A percentile compares a stretch with the other conserved stretches of the same genome.
Evolutionary conservation across 1,140 invertebrate genomes (phyloP).

Genomic region (Aplysia californica): DNA sequence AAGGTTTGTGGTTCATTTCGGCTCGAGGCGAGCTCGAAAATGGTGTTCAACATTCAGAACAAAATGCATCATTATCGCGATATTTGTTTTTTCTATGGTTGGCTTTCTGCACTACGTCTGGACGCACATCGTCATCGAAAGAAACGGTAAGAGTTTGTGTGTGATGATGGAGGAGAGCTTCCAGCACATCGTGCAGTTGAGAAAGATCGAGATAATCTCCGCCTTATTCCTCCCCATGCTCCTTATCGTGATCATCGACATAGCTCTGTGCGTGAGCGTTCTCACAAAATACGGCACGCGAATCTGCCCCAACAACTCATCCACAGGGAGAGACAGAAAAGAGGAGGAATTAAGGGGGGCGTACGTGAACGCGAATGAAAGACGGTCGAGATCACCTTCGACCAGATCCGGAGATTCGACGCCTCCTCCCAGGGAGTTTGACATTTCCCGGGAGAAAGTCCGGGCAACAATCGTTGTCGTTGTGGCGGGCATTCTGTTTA

Average conservation of each 20-base stretch:
- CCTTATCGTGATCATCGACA: slow-evolving; percentile 17
- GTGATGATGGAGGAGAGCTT: slow-evolving; percentile 4
- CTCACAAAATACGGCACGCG: not conserved
- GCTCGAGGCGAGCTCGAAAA: not conserved
- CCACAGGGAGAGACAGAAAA: not conserved
- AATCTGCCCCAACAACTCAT: not conserved
- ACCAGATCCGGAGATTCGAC: slow-evolving; percentile 9
- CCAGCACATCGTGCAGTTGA: slow-evolving; percentile 5
- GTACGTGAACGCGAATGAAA: not conserved
- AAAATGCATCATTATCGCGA: slow-evolving; percentile 22
- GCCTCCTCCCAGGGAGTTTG: slow-evolving; percentile 1
- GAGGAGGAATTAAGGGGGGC: not conserved
- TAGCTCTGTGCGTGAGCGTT: not conserved
- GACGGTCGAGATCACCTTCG: not conserved
- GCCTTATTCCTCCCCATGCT: slow-evolving; percentile 19
- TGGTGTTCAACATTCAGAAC: slow-evolving; percentile 25
- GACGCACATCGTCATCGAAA: not conserved
- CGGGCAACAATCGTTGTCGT: slow-evolving; percentile 12
- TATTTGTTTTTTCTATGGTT: slow-evolving; percentile 23
- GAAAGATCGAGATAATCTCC: slow-evolving; percentile 15
- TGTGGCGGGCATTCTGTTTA: slow-evolving; percentile 1
- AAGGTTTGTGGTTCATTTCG: slow-evolving; percentile 8
- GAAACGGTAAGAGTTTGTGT: not conserved
- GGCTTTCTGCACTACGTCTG: slow-evolving; percentile 24
- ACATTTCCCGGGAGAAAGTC: slow-evolving; percentile 1